Evolutionary conservation across 2,888 invertebrate genomes (phyloP).

Genomic region (Idaea biselata): DNA sequence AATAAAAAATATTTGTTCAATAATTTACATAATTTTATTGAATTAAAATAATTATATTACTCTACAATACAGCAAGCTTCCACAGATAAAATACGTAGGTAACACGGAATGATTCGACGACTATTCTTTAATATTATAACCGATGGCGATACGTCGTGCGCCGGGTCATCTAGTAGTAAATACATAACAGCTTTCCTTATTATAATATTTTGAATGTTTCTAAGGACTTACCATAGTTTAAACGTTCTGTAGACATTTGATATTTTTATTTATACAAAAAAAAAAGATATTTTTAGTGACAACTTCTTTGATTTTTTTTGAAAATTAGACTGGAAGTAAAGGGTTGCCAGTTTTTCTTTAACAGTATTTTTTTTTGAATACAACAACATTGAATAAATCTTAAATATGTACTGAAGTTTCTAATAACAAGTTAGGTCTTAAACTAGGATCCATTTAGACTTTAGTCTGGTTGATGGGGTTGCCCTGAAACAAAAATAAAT

Average conservation of each 20-base stretch:
- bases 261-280: too few species aligned
- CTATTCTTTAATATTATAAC: neutral
- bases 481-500: slow-evolving; percentile 53
- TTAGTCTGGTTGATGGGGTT: slow-evolving; percentile 41
- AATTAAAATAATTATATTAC: slow-evolving; percentile 14
- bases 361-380: neutral
- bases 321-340: neutral
- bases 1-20: neutral
- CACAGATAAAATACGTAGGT: slow-evolving; percentile 6
- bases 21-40: slow-evolving; percentile 19
- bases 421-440: neutral
- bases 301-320: too few species aligned
- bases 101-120: slow-evolving; percentile 22
- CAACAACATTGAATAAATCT: neutral
- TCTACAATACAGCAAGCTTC: slow-evolving; percentile 18
- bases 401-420: neutral
- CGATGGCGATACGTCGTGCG: too few species aligned
- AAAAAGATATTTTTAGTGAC: too few species aligned
- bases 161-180: too few species aligned
- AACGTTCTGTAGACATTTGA: too few species aligned
- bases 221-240: too few species aligned
- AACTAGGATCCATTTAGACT: slow-evolving; percentile 18
- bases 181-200: too few species aligned
- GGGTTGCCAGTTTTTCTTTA: neutral
- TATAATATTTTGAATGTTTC: too few species aligned